phyloP scores from a whole-genome alignment of 2,797 vertebrate genomes.

The Heteromormyrus szaboi region DNA sequence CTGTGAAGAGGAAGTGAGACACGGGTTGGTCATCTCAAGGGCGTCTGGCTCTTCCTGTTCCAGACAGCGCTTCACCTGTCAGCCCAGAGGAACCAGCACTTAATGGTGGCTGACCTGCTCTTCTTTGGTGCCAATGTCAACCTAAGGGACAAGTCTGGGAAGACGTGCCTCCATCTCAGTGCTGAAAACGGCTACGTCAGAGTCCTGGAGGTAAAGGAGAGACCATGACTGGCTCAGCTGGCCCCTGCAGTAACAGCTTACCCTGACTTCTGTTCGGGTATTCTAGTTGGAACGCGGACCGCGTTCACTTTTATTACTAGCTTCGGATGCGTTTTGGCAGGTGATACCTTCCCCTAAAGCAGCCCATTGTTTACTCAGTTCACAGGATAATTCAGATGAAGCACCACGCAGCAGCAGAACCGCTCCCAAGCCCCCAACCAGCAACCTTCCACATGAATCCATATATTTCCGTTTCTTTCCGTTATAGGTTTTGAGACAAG shows the following conservation, averaged over 20 bases:
- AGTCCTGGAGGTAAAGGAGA: slow-evolving; percentile 62
- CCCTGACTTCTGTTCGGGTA: not conserved
- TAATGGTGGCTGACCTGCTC: slow-evolving; percentile 74
- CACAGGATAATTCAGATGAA: not conserved
- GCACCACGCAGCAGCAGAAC: not conserved
- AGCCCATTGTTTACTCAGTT: not conserved
- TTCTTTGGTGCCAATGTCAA: slow-evolving; percentile 66
- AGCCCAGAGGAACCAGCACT: slow-evolving; percentile 74
- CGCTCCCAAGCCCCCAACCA: not conserved
- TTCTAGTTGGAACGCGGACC: not conserved
- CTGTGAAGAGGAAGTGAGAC: not conserved
- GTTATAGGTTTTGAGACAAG: slow-evolving; percentile 64
- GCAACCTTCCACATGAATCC: not conserved
- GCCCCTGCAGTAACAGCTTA: not conserved
- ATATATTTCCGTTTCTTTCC: not conserved
- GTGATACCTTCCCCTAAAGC: not conserved
- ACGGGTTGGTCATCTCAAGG: not conserved
- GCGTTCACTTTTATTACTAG: not conserved
- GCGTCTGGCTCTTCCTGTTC: not conserved
- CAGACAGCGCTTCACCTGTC: slow-evolving; percentile 77
- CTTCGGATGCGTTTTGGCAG: not conserved
- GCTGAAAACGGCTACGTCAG: slow-evolving; percentile 69
- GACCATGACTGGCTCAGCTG: not conserved
- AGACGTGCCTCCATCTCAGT: slow-evolving; percentile 74
- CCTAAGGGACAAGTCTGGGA: slow-evolving; percentile 57